These are phyloP conservation scores for Drosophila kurseongensis DNA, from an alignment of 1,140 invertebrate genomes.

Conservation along the genomic window DNA sequence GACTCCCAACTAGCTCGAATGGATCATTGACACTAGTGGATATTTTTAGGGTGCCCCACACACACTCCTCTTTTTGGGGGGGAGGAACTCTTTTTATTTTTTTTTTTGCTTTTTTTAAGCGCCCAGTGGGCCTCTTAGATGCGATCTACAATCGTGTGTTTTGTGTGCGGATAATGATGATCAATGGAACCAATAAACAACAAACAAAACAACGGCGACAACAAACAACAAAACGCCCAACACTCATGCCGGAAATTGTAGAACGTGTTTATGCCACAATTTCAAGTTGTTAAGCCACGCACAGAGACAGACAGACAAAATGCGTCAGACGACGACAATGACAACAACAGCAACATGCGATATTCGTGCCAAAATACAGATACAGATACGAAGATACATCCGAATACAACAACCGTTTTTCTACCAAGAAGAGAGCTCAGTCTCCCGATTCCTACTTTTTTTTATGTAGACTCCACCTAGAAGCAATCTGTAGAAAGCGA, in stretches of 20 bases:
- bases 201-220: conserved; percentile 46
- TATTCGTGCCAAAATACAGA: conserved; percentile 73
- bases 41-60: conserved; percentile 31
- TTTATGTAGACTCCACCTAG: conserved; percentile 11
- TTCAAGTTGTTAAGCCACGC: conserved; percentile 82
- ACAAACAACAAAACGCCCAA: conserved; percentile 62
- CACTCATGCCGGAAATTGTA: conserved; percentile 80
- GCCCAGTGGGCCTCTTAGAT: conserved; percentile 13
- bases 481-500: conserved; percentile 43
- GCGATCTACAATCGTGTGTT: conserved; percentile 36
- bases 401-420: conserved; percentile 28
- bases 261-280: conserved; percentile 82
- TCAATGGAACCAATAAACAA: conserved; percentile 75
- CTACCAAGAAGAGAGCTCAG: conserved; percentile 6
- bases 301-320: conserved; percentile 50
- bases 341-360: conserved; percentile 52
- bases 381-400: conserved; percentile 12
- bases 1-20: conserved; percentile 39
- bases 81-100: not conserved
- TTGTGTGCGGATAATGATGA: conserved; percentile 71
- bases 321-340: conserved; percentile 37
- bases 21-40: conserved; percentile 30
- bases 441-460: conserved; percentile 5
- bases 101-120: too few relatives aligned
- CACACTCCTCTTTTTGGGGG: not conserved